Conservation (phyloP, 2,797 vertebrate species). For the Sebastes steindachneri region DNA sequence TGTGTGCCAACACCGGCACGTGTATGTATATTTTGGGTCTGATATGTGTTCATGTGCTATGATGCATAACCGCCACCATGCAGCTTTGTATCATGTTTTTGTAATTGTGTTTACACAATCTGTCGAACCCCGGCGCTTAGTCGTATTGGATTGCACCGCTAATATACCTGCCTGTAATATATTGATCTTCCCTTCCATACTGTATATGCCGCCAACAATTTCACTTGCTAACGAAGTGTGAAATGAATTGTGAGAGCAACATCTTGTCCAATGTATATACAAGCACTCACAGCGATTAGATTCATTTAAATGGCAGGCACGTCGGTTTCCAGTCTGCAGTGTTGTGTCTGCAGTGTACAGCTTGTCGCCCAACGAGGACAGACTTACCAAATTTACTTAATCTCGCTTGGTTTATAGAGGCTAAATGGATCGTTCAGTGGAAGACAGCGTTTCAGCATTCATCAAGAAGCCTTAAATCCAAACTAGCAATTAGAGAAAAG, state of each 20-base stretch:
- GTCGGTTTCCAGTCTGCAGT: slow-evolving; percentile 36
- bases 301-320: slow-evolving; percentile 56
- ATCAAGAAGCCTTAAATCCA: slow-evolving; percentile 33
- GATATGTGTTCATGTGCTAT: neutral
- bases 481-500: slow-evolving; percentile 52
- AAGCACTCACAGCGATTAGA: slow-evolving; percentile 49
- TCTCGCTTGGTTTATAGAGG: slow-evolving; percentile 32
- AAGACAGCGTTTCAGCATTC: slow-evolving; percentile 25
- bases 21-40: slow-evolving; percentile 5
- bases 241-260: slow-evolving; percentile 73
- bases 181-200: slow-evolving; percentile 58
- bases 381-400: slow-evolving; percentile 42
- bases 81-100: slow-evolving; percentile 16
- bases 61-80: neutral
- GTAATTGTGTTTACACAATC: slow-evolving; percentile 49
- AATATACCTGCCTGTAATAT: slow-evolving; percentile 63
- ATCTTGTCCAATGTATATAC: slow-evolving; percentile 55
- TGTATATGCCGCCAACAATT: slow-evolving; percentile 59
- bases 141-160: slow-evolving; percentile 28
- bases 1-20: neutral
- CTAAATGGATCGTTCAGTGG: slow-evolving; percentile 33
- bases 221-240: slow-evolving; percentile 73
- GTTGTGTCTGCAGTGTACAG: slow-evolving; percentile 10
- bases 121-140: slow-evolving; percentile 14
- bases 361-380: neutral